A percentile compares a stretch with the other conserved stretches of the same genome.
Conservation (phyloP, 30 jellyfish, hydroid and myxozoan genomes). For the Nemopilema nomurai region DNA sequence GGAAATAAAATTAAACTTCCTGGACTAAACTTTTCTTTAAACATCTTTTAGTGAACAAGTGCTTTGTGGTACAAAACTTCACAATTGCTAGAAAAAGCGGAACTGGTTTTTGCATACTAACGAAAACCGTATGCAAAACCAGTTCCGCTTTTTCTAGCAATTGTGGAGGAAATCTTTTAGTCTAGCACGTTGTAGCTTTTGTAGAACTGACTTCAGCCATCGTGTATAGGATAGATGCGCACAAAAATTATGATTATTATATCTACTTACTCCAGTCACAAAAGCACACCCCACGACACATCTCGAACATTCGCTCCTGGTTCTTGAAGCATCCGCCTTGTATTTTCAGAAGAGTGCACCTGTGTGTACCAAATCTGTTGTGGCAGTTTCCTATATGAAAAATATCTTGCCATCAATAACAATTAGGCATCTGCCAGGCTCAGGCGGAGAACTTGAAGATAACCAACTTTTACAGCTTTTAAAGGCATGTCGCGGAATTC, state of each 20-base stretch:
- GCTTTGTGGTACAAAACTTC: neutral
- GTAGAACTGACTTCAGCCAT: neutral
- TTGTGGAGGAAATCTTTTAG: neutral
- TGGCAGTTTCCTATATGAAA: conserved; percentile 41
- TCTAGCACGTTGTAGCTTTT: neutral
- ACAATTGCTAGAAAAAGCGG: too few relatives aligned
- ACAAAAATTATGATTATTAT: neutral
- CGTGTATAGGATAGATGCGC: neutral
- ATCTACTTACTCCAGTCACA: conserved; percentile 41
- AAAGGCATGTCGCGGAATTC: too few relatives aligned
- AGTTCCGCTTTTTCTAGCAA: too few relatives aligned
- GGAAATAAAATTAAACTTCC: too few relatives aligned
- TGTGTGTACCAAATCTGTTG: conserved; percentile 55
- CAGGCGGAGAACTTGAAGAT: too few relatives aligned
- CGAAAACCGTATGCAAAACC: too few relatives aligned
- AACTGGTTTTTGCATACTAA: too few relatives aligned
- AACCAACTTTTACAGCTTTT: too few relatives aligned
- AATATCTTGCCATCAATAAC: neutral
- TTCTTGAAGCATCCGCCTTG: conserved; percentile 42
- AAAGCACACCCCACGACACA: conserved; percentile 61
- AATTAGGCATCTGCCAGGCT: too few relatives aligned
- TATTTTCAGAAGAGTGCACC: conserved; percentile 29
- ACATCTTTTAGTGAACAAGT: neutral
- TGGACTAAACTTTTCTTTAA: neutral
- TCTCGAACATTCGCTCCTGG: conserved; percentile 28